Evolutionary conservation across 2,797 vertebrate species (phyloP), one percentile per base, ranked within the genome.

Genomic region (Furcifer pardalis): DNA sequence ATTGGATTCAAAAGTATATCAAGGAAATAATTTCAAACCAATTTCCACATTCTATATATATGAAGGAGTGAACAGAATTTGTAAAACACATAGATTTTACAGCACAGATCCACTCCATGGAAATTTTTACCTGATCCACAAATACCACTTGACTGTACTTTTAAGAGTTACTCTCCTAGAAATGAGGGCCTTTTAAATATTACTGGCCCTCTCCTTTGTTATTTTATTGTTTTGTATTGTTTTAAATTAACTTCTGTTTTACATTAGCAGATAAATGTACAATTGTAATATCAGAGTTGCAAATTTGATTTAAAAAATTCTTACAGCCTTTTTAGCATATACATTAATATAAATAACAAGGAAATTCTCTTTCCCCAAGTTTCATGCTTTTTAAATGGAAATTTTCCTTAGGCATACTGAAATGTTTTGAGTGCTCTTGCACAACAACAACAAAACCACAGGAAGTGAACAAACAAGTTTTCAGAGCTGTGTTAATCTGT

Each of bases 11-110:
- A 27, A 5, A 40, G 21, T 66, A 75, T 81, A 49, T 56, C 66
- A 85, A 0, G 65, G 56, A 4, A 89, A 65, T 60, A 74, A 52
- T 87, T 87, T 73, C 88, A 0, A 78, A 7, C 3, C 10, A 40
- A 37, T 59, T 83, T 66, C 46, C 56, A 44, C 44, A 23, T 27
- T 46, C 52, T 66, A n/a, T 66, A 75, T 32, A 52, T 63, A 82
- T 84, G 65, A 27, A 49, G 62, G 87, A 84, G 86, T 62, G 82
- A 82, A 88, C 82, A 86, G 89, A 90, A 91, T 86, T 42, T 3
- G 4, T 72, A 71, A 82, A 91, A 78, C 37, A 76, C 59, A 72
- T 78, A 10, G 75, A 62, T 65, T 37, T 46, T 49, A 30, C 27
- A 17, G 52, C 21, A 7, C 35, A 37, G 15, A 66, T 15, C 15